Evolutionary conservation across 2,888 invertebrate species (phyloP), one percentile per base, ranked within the genome.

Genomic region (Brachylomia viminalis): DNA sequence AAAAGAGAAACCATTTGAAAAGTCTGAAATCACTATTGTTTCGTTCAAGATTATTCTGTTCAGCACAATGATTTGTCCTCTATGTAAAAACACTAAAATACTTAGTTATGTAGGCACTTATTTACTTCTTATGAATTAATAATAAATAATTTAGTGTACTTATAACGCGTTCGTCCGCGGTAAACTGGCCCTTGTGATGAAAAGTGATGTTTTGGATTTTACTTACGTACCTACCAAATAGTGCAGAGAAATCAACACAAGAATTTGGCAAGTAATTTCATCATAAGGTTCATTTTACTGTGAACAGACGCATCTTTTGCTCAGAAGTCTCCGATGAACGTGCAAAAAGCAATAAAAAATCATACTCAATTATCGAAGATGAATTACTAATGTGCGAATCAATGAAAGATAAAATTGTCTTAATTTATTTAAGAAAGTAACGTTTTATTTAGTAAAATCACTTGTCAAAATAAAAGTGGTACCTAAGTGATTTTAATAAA

Each of bases 41-140:
- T 68, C 17, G 30, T 71, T 61, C 30, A 58, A 65, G 0, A 54
- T 59, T 74, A 54, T 75, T 80, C 38, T 62, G 42, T 84, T 83
- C 65, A 82, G 80, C 82, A 86, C 84, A 86, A 87, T 84, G 80
- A 69, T 71, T 80, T 77, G 75, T 83, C 45, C 13, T 67, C 52
- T 62, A 61, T 80, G 67, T 77, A 76, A 58, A 70, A 73, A 64
- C 42, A 71, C 20, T 71, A 70, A 52, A 67, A 56, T 65, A 84
- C 66, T 80, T 86, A 86, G 75, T 80, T 82, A 73, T 74, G 64
- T 83, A 83, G 82, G 77, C 70, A 80, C 69, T 70, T 83, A 79
- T 86, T 85, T 82, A 88, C 85, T 87, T 88, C 88, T 88, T 88
- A 88, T 88, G 88, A 88, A 88, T 88, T 87, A 84, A 82, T 86